Evolutionary conservation across 2,888 invertebrate genomes (phyloP), one percentile per base, ranked within the genome.

Genomic region (Schizaphis graminum): DNA sequence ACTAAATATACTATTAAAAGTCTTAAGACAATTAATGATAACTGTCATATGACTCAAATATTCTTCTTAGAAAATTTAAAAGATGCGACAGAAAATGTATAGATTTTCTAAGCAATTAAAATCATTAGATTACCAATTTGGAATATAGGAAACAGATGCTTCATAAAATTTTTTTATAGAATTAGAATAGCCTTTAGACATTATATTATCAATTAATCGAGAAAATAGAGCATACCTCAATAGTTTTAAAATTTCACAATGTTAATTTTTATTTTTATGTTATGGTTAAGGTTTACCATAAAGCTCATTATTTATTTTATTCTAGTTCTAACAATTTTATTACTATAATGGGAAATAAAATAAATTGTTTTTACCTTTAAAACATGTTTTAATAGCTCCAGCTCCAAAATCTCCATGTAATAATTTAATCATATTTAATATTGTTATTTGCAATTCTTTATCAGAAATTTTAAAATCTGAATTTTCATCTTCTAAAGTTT

Each of bases 331-430:
- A 47, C 13, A n/a, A n/a, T n/a, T n/a, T n/a, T 28, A n/a, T 87
- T 77, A 77, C 21, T 28, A 49, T 13, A 4, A 47, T 47, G 8
- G 13, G n/a, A 16, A 61, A n/a, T 67, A 49, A 67, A 89, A 89
- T 3, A 57, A 57, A 47, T 47, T 47, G 13, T 94, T 49, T 61
- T 49, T 94, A 95, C 95, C 95, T 94, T 94, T 96, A 95, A 98
- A 97, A 49, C 98, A 98, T 94, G 97, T 96, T 95, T 97, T 97
- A 16, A 97, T 96, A 3, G 97, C 96, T 21, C 98, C 98, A 61
- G 96, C 96, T 24, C 98, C 98, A 95, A 97, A 98, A 95, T 98
- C 98, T 0, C 98, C 98, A 96, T 97, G 97, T 94, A 97, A 95
- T 95, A 97, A 97, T 49, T 96, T 96, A 41, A 97, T 95, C 91